Conservation (phyloP, 2,797 vertebrate genomes). For the Esox masquinongy region DNA sequence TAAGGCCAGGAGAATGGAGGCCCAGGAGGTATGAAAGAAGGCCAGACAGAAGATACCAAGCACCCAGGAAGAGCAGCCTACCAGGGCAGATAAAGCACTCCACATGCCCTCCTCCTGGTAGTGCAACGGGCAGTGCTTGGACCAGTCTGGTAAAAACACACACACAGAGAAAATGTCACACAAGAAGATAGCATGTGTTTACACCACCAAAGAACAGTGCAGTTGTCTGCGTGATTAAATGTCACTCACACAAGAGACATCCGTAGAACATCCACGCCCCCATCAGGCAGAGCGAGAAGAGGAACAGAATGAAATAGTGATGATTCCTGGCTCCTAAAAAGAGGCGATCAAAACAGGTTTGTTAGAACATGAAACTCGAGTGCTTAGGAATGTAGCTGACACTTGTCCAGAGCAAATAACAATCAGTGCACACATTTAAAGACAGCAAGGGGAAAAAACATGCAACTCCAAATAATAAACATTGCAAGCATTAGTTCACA, state of each 20-base stretch:
- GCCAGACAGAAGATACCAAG: conserved; percentile 80
- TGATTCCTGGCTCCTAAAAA: conserved; percentile 88
- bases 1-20: conserved; percentile 72
- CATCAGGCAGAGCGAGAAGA: conserved; percentile 75
- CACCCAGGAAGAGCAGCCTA: conserved; percentile 89
- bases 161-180: background rate
- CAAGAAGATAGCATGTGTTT: background rate
- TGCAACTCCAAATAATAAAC: too few species aligned
- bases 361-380: background rate
- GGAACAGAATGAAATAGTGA: conserved; percentile 85
- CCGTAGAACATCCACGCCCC: conserved; percentile 84
- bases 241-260: conserved; percentile 82
- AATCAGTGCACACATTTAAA: too few species aligned
- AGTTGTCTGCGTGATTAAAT: background rate
- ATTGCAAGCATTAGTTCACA: too few species aligned
- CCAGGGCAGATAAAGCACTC: conserved; percentile 71
- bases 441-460: too few species aligned
- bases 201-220: background rate
- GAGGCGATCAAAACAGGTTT: background rate
- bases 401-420: background rate
- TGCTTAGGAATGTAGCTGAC: background rate
- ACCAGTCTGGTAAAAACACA: conserved; percentile 80
- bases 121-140: conserved; percentile 74
- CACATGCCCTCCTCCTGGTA: conserved; percentile 79
- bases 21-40: conserved; percentile 83